Evolutionary conservation across 1,140 invertebrate species (phyloP).

Genomic region (Ylistrum balloti): DNA sequence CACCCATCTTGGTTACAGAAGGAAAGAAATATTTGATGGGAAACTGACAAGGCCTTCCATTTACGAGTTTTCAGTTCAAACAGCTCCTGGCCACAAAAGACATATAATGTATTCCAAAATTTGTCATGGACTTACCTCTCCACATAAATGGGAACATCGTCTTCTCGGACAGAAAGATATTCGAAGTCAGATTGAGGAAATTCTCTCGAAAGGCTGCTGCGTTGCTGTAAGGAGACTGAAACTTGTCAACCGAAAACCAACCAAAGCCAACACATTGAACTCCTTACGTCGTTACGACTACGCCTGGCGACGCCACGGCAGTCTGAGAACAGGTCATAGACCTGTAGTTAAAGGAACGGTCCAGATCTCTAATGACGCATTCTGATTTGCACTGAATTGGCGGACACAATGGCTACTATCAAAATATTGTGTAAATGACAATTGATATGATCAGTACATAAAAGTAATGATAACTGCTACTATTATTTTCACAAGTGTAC

Average conservation of each 20-base stretch:
- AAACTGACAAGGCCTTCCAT: conserved; percentile 44
- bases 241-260: conserved; percentile 29
- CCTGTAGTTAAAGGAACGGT: background rate
- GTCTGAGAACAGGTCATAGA: background rate
- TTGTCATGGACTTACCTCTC: background rate
- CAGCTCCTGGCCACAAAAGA: conserved; percentile 44
- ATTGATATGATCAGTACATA: too few relatives aligned
- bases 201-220: conserved; percentile 46
- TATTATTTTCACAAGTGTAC: too few relatives aligned
- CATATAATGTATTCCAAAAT: conserved; percentile 59
- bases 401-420: too few relatives aligned
- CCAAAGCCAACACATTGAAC: background rate
- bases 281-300: conserved; percentile 55
- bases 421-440: background rate
- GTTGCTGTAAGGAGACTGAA: conserved; percentile 46
- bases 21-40: conserved; percentile 50
- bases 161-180: conserved; percentile 46
- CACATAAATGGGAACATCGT: conserved; percentile 51
- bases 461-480: too few relatives aligned
- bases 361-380: background rate
- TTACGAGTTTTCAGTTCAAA: conserved; percentile 65
- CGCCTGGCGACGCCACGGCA: conserved; percentile 49
- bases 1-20: conserved; percentile 46
- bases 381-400: too few relatives aligned
- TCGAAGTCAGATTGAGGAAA: conserved; percentile 48